These are phyloP conservation scores for Polypterus senegalus DNA, from an alignment of 2,113 vertebrate species.

Conservation along the genomic window DNA sequence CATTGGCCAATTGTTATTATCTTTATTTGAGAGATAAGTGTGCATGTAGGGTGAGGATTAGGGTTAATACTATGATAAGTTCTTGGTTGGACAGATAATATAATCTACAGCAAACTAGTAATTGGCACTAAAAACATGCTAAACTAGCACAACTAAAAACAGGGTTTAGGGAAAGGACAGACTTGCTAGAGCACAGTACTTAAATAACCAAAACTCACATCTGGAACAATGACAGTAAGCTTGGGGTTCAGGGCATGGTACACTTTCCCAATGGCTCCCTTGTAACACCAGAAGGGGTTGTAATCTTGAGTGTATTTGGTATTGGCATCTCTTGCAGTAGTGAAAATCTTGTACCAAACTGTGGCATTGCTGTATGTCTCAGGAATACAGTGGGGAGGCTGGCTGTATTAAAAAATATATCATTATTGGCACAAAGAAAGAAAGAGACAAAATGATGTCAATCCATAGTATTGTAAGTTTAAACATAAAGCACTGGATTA, in stretches of 20 bases:
- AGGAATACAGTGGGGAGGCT: slow-evolving; percentile 84
- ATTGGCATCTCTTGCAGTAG: slow-evolving; percentile 80
- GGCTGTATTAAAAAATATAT: slow-evolving; percentile 45
- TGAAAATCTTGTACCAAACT: slow-evolving; percentile 93
- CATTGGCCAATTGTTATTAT: too few species aligned
- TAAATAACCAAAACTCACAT: slow-evolving; percentile 58
- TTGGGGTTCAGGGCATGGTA: slow-evolving; percentile 93
- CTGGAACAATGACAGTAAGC: slow-evolving; percentile 87
- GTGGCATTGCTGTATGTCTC: slow-evolving; percentile 92
- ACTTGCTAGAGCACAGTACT: not conserved
- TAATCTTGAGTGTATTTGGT: slow-evolving; percentile 94
- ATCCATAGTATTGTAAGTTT: too few species aligned
- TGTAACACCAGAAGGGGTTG: slow-evolving; percentile 98
- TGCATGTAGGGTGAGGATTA: too few species aligned
- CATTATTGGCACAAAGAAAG: not conserved
- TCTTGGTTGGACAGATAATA: too few species aligned
- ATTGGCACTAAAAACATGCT: too few species aligned
- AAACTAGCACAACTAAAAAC: too few species aligned
- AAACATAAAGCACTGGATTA: too few species aligned
- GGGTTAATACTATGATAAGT: too few species aligned
- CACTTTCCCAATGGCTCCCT: slow-evolving; percentile 91
- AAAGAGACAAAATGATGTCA: not conserved
- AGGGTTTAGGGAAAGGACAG: not conserved
- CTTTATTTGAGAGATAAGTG: too few species aligned
- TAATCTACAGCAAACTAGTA: too few species aligned